These are phyloP conservation scores for Aplochiton taeniatus DNA, from an alignment of 2,797 vertebrate species.

Conservation along the genomic window DNA sequence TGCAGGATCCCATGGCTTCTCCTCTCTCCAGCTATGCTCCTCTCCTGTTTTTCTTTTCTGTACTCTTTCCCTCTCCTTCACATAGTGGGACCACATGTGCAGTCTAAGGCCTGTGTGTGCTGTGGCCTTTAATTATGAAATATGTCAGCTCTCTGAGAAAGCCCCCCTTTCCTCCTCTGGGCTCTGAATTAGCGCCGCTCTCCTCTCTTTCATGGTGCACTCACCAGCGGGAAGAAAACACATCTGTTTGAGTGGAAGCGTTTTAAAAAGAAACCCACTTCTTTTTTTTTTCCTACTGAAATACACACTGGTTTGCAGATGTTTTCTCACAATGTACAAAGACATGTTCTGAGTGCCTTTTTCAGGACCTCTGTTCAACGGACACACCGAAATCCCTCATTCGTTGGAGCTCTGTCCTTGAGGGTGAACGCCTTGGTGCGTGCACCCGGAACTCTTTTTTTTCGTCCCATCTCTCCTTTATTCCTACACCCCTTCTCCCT, in stretches of 20 bases:
- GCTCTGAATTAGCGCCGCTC: conserved; percentile 49
- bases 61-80: conserved; percentile 40
- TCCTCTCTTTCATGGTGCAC: conserved; percentile 45
- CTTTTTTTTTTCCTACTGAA: neutral
- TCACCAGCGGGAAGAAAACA: conserved; percentile 15
- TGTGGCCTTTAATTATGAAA: conserved; percentile 64
- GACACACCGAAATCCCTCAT: neutral
- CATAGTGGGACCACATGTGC: conserved; percentile 57
- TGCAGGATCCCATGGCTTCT: neutral
- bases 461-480: neutral
- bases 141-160: conserved; percentile 49
- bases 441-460: neutral
- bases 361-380: neutral
- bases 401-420: too few species aligned
- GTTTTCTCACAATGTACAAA: conserved; percentile 3
- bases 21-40: neutral
- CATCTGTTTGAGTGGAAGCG: conserved; percentile 41
- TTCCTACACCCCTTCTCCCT: conserved; percentile 21
- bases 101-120: conserved; percentile 43
- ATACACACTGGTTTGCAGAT: neutral
- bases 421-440: too few species aligned
- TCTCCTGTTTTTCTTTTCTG: conserved; percentile 1
- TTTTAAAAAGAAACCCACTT: conserved; percentile 15
- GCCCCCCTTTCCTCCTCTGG: conserved; percentile 29
- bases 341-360: neutral